Evolutionary conservation across 1,140 invertebrate species (phyloP).

Genomic region (Dinoponera quadriceps): DNA sequence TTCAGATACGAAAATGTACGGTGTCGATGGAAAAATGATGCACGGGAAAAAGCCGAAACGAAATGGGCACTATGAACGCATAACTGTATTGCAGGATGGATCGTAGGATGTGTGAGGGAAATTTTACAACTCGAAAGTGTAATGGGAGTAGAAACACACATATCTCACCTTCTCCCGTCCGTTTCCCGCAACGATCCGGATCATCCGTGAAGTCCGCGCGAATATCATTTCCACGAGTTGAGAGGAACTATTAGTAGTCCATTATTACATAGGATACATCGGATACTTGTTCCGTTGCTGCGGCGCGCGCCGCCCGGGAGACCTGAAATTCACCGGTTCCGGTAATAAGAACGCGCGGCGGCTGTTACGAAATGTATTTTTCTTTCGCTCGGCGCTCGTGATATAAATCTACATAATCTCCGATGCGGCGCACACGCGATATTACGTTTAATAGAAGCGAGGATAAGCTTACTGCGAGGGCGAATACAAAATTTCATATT

Average conservation of each 20-base stretch:
- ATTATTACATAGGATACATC: background rate
- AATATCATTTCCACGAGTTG: background rate
- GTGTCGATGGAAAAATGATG: too few species aligned
- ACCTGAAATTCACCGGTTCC: constrained; percentile 20
- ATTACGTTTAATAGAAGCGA: constrained; percentile 60
- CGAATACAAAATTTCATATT: constrained; percentile 61
- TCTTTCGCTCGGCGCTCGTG: constrained; percentile 35
- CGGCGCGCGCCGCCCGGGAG: background rate
- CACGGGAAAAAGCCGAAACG: too few species aligned
- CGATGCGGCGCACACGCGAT: constrained; percentile 50
- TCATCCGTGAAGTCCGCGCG: too few species aligned
- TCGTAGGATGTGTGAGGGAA: background rate
- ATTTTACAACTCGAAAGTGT: background rate
- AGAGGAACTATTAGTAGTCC: background rate
- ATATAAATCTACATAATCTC: constrained; percentile 59
- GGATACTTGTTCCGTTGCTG: background rate
- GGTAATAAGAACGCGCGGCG: constrained; percentile 54
- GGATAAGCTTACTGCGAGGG: constrained; percentile 50
- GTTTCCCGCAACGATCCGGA: too few species aligned
- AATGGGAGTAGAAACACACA: background rate
- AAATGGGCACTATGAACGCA: too few species aligned
- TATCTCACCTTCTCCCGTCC: too few species aligned
- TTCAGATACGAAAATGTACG: background rate
- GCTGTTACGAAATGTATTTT: constrained; percentile 51
- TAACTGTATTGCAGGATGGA: too few species aligned